Evolutionary conservation across 1,140 invertebrate species (phyloP).

Genomic region (Drosophila kurseongensis): DNA sequence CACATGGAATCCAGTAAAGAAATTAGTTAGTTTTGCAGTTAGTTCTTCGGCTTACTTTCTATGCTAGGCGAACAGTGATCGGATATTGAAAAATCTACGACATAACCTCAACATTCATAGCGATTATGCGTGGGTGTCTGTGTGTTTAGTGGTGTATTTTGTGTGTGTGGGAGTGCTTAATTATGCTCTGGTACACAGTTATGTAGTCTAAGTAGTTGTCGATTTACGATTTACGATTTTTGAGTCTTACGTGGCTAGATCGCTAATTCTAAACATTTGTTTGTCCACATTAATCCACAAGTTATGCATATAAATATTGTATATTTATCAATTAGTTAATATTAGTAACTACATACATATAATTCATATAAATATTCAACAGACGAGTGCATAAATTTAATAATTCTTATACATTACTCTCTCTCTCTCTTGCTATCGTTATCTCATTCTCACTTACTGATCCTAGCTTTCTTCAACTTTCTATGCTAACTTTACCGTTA

Average conservation of each 20-base stretch:
- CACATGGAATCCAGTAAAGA: conserved; percentile 38
- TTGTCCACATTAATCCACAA: conserved; percentile 38
- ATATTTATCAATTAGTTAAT: conserved; percentile 72
- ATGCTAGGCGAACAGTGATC: conserved; percentile 66
- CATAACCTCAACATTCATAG: conserved; percentile 72
- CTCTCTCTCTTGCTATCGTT: conserved; percentile 7
- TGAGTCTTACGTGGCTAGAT: conserved; percentile 39
- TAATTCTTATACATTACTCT: conserved; percentile 56
- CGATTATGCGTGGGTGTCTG: conserved; percentile 40
- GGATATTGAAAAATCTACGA: conserved; percentile 74
- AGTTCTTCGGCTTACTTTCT: conserved; percentile 54
- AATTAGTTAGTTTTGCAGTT: conserved; percentile 36
- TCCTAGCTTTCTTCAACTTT: conserved; percentile 25
- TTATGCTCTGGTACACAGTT: conserved; percentile 33
- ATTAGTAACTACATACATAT: conserved; percentile 69
- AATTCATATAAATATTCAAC: conserved; percentile 74
- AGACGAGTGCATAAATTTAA: conserved; percentile 80
- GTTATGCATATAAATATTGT: conserved; percentile 58
- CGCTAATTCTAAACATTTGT: conserved; percentile 47
- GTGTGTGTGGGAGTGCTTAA: conserved; percentile 21
- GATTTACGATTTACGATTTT: conserved; percentile 35
- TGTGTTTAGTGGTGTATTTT: conserved; percentile 1
- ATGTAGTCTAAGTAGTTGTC: conserved; percentile 43
- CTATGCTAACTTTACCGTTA: conserved; percentile 32
- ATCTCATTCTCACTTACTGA: conserved; percentile 13